A percentile compares a stretch with the other conserved stretches of the same genome.
Conservation (phyloP, 2,113 vertebrate species). For the Glareola pratincola region DNA sequence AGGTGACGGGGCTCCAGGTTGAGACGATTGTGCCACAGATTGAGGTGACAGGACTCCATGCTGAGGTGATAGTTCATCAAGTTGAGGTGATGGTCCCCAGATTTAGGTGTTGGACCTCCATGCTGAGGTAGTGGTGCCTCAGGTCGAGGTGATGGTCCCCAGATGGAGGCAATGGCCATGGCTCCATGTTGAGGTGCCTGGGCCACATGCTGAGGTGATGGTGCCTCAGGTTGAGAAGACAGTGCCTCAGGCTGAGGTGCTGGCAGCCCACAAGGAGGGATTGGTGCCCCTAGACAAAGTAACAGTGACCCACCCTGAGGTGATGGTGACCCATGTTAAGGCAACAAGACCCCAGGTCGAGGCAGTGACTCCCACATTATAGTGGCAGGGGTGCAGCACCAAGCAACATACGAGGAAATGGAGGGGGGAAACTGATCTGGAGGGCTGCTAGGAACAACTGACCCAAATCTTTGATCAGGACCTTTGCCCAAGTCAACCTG, state of each 20-base stretch:
- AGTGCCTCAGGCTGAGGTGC: not conserved
- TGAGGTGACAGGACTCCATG: not conserved
- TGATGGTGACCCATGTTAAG: not conserved
- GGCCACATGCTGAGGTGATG: not conserved
- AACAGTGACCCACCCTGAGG: not conserved
- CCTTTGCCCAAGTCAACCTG: not conserved
- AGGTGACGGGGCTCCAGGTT: not conserved
- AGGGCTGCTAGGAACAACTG: not conserved
- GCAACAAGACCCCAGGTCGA: not conserved
- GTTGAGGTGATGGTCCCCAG: not conserved
- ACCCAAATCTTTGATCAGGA: not conserved
- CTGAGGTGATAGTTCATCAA: too few species aligned
- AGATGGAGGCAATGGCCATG: not conserved
- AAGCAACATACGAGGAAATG: fast-evolving
- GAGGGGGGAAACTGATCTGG: not conserved
- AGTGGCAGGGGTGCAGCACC: not conserved
- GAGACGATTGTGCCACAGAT: not conserved
- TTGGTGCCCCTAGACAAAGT: not conserved
- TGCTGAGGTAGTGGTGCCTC: not conserved
- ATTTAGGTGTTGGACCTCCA: too few species aligned
- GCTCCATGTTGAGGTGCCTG: not conserved
- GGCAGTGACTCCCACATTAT: not conserved
- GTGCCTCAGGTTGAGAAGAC: not conserved
- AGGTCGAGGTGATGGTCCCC: fast-evolving
- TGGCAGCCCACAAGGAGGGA: not conserved